Evolutionary conservation across 2,888 invertebrate genomes (phyloP).

Genomic region (Drosophila parthenogenetica): DNA sequence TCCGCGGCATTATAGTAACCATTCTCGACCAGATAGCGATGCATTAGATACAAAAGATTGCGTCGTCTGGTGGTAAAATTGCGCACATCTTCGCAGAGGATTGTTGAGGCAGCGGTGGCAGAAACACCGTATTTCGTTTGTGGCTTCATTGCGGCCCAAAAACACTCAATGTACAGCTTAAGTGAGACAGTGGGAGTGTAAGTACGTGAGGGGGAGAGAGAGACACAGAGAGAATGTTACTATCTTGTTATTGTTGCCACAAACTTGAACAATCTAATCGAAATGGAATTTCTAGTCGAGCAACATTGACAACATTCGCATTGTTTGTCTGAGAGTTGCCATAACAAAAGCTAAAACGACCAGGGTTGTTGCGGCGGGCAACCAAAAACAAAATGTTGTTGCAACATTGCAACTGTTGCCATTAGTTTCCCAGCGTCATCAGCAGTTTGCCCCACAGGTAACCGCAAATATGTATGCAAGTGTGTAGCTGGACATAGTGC

Average conservation of each 20-base stretch:
- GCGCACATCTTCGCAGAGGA: conserved; percentile 80
- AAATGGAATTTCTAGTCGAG: conserved; percentile 25
- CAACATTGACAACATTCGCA: conserved; percentile 40
- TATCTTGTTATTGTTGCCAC: conserved; percentile 11
- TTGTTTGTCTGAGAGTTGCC: conserved; percentile 49
- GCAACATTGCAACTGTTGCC: conserved; percentile 21
- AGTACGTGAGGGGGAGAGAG: background rate
- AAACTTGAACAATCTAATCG: conserved; percentile 33
- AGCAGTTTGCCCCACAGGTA: conserved; percentile 23
- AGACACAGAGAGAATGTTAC: background rate
- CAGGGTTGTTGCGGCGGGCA: conserved; percentile 21
- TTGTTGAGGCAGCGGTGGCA: conserved; percentile 54
- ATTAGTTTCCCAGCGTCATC: conserved; percentile 25
- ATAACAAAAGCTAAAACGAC: conserved; percentile 43
- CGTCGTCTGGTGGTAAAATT: conserved; percentile 84
- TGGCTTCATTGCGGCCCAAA: conserved; percentile 53
- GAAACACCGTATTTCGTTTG: conserved; percentile 68
- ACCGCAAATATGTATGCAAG: conserved; percentile 19
- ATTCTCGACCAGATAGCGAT: conserved; percentile 89
- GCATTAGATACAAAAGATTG: conserved; percentile 88
- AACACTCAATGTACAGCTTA: background rate
- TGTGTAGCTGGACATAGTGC: background rate
- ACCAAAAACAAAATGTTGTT: conserved; percentile 8
- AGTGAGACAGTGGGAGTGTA: background rate
- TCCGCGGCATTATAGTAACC: conserved; percentile 88